Evolutionary conservation across 2,113 vertebrate genomes (phyloP), one percentile per base, ranked within the genome.

Genomic region (Cryptomyrus ogoouensis): DNA sequence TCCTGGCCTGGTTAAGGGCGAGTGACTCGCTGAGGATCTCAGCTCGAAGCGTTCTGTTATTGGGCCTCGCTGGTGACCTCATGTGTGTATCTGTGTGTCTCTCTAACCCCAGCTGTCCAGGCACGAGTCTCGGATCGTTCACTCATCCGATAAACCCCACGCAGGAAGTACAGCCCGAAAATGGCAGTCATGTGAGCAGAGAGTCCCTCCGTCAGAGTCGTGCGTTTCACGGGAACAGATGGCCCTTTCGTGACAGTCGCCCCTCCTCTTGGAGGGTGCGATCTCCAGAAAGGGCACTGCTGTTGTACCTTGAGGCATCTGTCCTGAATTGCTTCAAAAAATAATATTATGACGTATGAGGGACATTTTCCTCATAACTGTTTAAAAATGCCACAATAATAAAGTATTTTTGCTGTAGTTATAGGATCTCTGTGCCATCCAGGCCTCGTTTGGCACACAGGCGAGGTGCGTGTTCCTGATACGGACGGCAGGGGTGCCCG

Each of bases 51-150:
- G 21, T n/a, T 24, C 10, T 62, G 21, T n/a, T 62, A 62, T 62
- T 62, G 56, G 56, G 56, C 24, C 8, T 62, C 8, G 2, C 24
- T n/a, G 56, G 24, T 62, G 56, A 62, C 56, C 56, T 58, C 56
- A n/a, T 62, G 56, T 62, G 2, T 62, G 91, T 91, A 90, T 70
- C 62, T 70, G 62, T 31, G 62, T 66, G n/a, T 70, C 58, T 66
- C 58, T 66, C 62, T 70, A 70, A 31, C 62, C 62, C n/a, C n/a
- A 27, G 62, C 62, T 70, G 62, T 70, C 62, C 62, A 62, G 24
- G 56, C 24, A n/a, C 24, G 56, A 62, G 56, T 62, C 24, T 62
- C 24, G 1, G 56, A 62, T 62, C 56, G 24, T n/a, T 62, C 56
- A 62, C 56, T 62, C 56, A 62, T 62, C 56, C 56, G 24, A n/a